phyloP scores from a whole-genome alignment of 2,113 vertebrate genomes.

The Telmatochromis brachygnathus region DNA sequence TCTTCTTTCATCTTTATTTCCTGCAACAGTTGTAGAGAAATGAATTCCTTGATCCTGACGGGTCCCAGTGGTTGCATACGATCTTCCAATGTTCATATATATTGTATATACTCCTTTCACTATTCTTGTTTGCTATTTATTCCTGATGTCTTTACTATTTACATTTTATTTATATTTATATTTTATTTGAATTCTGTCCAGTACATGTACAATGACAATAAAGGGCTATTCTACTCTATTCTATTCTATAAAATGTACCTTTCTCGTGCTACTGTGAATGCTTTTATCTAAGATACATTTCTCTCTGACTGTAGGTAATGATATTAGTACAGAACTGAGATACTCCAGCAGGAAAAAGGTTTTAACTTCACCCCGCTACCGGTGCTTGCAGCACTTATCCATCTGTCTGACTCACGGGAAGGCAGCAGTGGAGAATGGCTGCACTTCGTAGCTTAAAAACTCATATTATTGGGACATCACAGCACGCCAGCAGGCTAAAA shows the following conservation, averaged over 20 bases:
- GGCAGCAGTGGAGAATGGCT: neutral
- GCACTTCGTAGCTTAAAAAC: constrained; percentile 3
- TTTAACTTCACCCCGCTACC: neutral
- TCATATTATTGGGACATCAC: neutral
- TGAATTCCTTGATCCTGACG: neutral
- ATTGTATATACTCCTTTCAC: neutral
- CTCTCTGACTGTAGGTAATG: neutral
- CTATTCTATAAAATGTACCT: neutral
- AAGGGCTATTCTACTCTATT: neutral
- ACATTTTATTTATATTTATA: neutral
- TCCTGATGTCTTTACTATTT: neutral
- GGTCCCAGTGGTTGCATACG: neutral
- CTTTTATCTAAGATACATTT: neutral
- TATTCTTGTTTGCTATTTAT: neutral
- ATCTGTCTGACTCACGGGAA: neutral
- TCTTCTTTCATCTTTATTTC: neutral
- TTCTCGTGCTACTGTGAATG: neutral
- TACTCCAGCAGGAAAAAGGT: neutral
- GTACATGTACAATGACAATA: neutral
- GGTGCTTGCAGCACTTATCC: neutral
- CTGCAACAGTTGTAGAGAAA: neutral
- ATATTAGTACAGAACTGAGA: neutral
- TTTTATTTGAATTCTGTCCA: neutral
- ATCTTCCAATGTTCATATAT: neutral
- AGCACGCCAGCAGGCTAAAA: neutral